Base-by-base conservation (phyloP, 2,797 vertebrate species). In the Chlorospingus semifuscus region DNA sequence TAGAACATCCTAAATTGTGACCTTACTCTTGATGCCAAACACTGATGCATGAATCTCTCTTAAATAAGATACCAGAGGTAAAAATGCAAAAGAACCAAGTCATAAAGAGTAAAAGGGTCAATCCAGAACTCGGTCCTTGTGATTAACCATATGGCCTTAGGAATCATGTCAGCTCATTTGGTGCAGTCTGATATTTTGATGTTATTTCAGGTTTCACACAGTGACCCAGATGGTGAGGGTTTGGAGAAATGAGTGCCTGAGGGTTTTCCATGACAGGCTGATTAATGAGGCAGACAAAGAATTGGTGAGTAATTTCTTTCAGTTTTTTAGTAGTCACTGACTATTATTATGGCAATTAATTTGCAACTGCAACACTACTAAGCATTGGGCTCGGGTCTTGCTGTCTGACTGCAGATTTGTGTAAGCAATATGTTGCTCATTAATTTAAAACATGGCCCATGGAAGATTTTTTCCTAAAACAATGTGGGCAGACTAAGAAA, bases 231-330 rank as follows among this genome's bases (percentile, higher is more conserved):
- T 99, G 98, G 98, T 99, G 70, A 98, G 99, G 55, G 98, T 99
- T 17, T 99, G 99, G 99, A 98, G 99, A 94, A 99, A 99, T 41
- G 99, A 99, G 87, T 99, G 99, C 92, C 97, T 99, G 88, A 98
- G 99, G 89, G 99, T 99, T 95, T 99, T 99, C 95, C 99, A 99
- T 23, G 99, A 99, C 97, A 98, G 99, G 81, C 98, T 99, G 60
- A 99, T 99, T 96, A 98, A 98, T 90, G 98, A 99, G 97, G 84
- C 86, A 4, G 99, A 99, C 97, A 99, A 99, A 98, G 77, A 87
- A 21, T 86, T 99, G 98, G 99, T 99, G 97, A 97, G 98, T 97
- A 52, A 56, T 15, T 59, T 81, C 46, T 82, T 87, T 72, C 41
- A 60, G 2, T 82, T 88, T 84, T 86, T 93, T 32, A 77, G 69